Evolutionary conservation across 2,113 vertebrate genomes (phyloP).

Genomic region (Chaetodon auriga): DNA sequence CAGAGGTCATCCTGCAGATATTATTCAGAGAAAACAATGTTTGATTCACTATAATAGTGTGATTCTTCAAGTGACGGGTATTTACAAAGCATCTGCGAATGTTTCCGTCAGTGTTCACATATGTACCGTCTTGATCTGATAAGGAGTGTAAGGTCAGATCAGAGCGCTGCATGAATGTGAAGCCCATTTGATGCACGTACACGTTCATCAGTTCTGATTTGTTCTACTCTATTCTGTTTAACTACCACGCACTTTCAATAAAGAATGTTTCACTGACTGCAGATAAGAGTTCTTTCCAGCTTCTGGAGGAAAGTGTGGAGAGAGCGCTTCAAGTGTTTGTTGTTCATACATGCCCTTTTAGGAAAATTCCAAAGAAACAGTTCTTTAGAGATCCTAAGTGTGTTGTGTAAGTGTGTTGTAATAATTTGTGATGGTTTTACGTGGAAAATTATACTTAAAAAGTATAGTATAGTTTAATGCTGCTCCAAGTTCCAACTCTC

Average conservation of each 20-base stretch:
- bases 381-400: too few species aligned
- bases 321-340: neutral
- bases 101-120: neutral
- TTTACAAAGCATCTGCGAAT: neutral
- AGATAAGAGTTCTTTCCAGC: neutral
- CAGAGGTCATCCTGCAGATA: conserved; percentile 22
- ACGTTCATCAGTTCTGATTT: neutral
- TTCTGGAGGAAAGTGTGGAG: neutral
- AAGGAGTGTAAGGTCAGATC: neutral
- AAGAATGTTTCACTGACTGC: neutral
- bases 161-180: neutral
- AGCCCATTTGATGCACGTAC: conserved; percentile 3
- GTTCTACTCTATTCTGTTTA: conserved; percentile 1
- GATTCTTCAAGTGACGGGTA: neutral
- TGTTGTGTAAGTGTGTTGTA: neutral
- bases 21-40: conserved; percentile 18
- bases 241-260: conserved; percentile 2
- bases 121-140: neutral
- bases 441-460: neutral
- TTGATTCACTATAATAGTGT: neutral
- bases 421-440: neutral
- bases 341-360: neutral
- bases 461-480: neutral
- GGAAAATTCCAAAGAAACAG: neutral
- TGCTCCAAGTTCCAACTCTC: neutral